Percentiles rank a stretch among this genome's conserved stretches.
These are phyloP conservation scores for Spea hammondii DNA, from an alignment of 2,797 vertebrate genomes.

Conservation along the genomic window DNA sequence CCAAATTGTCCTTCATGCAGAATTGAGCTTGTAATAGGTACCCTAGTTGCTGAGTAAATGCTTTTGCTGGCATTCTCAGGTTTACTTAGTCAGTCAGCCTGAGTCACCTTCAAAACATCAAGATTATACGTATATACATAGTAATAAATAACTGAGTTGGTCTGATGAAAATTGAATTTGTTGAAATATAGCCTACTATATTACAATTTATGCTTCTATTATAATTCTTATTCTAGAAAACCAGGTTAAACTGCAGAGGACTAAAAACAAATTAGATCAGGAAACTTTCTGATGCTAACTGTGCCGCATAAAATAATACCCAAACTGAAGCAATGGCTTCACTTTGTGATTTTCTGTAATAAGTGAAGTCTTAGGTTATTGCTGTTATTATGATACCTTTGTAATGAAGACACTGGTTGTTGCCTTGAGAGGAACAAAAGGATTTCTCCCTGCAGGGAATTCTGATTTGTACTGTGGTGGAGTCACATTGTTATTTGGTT, in stretches of 20 bases:
- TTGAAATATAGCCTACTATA: conserved; percentile 80
- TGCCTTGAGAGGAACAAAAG: conserved; percentile 20
- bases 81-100: conserved; percentile 66
- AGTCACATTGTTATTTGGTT: conserved; percentile 14
- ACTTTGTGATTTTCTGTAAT: conserved; percentile 30
- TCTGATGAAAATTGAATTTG: conserved; percentile 76
- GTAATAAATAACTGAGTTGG: conserved; percentile 81
- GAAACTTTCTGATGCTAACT: conserved; percentile 54
- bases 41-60: conserved; percentile 84
- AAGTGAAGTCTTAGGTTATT: conserved; percentile 37
- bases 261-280: conserved; percentile 58
- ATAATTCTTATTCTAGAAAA: conserved; percentile 63
- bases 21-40: conserved; percentile 79
- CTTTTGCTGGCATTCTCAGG: conserved; percentile 65
- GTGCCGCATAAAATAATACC: conserved; percentile 44
- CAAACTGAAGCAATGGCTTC: conserved; percentile 10
- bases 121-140: conserved; percentile 66
- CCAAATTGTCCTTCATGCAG: conserved; percentile 87
- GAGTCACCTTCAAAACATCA: conserved; percentile 75
- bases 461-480: conserved; percentile 26
- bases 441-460: conserved; percentile 11
- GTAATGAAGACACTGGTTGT: conserved; percentile 9
- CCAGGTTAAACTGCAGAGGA: conserved; percentile 57
- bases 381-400: conserved; percentile 13
- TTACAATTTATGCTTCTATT: conserved; percentile 81